Percentiles rank a stretch among this genome's conserved stretches.
These are phyloP conservation scores for Xestia rhomboidea DNA, from an alignment of 2,888 invertebrate genomes.

Conservation along the genomic window DNA sequence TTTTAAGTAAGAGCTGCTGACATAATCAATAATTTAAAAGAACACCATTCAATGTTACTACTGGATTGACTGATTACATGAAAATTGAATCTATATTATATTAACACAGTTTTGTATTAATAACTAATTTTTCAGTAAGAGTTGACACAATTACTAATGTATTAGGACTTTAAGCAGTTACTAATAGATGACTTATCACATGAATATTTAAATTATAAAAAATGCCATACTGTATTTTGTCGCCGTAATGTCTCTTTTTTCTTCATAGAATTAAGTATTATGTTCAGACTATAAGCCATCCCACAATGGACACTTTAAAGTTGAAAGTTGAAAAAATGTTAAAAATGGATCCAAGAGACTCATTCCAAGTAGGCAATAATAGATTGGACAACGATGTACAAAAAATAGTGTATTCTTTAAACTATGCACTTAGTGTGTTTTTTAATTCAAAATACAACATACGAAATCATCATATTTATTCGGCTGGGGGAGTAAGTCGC, in stretches of 20 bases:
- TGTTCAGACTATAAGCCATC: not conserved
- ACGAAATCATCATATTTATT: not conserved
- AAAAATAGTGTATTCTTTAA: not conserved
- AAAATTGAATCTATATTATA: too few relatives aligned
- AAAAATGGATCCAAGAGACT: not conserved
- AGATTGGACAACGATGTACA: not conserved
- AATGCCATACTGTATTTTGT: not conserved
- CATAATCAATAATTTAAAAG: too few relatives aligned
- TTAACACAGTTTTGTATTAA: too few relatives aligned
- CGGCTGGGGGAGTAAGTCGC: not conserved
- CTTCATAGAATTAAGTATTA: not conserved
- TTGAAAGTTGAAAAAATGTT: not conserved
- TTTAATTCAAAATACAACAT: conserved; percentile 1
- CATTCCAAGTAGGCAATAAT: not conserved
- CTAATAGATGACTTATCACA: not conserved
- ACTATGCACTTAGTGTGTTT: not conserved
- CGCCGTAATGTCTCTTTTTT: not conserved
- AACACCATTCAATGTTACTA: too few relatives aligned
- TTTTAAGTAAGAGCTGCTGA: too few relatives aligned
- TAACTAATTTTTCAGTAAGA: not conserved
- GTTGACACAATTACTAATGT: not conserved
- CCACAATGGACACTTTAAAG: not conserved
- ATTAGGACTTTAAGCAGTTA: not conserved
- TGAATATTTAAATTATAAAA: conserved; percentile 1
- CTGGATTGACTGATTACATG: too few relatives aligned